Percentiles rank a stretch among this genome's conserved stretches.
Conservation (phyloP, 2,888 invertebrate species). For the Ferrisia virgata region DNA sequence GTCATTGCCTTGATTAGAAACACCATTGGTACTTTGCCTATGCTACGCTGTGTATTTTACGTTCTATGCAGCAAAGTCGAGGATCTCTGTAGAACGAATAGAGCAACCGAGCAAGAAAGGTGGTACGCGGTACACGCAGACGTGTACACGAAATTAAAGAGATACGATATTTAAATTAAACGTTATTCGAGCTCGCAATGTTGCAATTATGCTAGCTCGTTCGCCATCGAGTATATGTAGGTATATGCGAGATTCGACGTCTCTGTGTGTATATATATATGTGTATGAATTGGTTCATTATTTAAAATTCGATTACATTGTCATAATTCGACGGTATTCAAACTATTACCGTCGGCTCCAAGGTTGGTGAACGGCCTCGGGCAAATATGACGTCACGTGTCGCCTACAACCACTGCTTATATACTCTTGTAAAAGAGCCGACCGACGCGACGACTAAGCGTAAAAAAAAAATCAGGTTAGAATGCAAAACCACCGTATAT, state of each 20-base stretch:
- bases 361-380: constrained; percentile 23
- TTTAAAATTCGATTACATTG: constrained; percentile 30
- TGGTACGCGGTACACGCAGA: no score
- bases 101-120: no score
- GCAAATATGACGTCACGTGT: constrained; percentile 26
- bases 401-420: constrained; percentile 19
- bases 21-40: no score
- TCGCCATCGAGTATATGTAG: no score
- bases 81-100: no score
- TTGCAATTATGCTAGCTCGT: constrained; percentile 23
- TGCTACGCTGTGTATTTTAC: no score
- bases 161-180: constrained; percentile 21
- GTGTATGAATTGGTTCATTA: constrained; percentile 26
- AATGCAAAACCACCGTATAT: not conserved
- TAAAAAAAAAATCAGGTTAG: not conserved
- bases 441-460: not conserved
- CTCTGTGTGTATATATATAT: no score
- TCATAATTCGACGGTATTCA: constrained; percentile 28
- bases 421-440: no score
- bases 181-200: not conserved
- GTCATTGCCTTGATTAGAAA: not conserved
- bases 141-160: not conserved
- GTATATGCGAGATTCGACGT: not conserved
- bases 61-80: no score
- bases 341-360: constrained; percentile 2